Base-by-base conservation (phyloP, 2,888 invertebrate genomes). In the Hesperia comma region DNA sequence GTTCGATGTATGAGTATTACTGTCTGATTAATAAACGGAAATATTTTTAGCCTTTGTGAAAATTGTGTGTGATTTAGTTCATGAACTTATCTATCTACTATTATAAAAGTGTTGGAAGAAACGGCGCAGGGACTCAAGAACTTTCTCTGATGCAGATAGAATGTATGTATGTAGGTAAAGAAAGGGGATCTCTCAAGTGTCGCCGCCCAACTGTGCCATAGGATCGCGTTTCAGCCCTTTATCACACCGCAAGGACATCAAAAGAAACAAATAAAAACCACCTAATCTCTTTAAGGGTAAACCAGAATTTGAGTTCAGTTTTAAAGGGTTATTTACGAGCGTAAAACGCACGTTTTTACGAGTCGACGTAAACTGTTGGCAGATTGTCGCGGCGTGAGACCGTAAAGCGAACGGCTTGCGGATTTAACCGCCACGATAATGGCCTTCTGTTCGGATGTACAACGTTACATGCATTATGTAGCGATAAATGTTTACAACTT, bases 281-380 rank as follows among this genome's bases (percentile, higher is more conserved):
- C n/a, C 32, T 32, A 26, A 26, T 53, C 53, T 32, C 21, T 53
- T 53, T 32, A 43, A 54, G 41, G 14, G 41, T 32, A 14, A 62
- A 62, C 32, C 63, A 37, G 55, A 55, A 46, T 63, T 62, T 33
- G 43, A 40, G 32, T 53, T 53, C 14, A 55, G 32, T 55, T 63
- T 63, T 55, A 63, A 63, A 63, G 63, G 55, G 63, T 63, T 63
- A 37, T 33, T 61, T 33, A 63, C 41, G 41, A 43, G 62, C 53
- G 32, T 26, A 53, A 46, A 63, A 62, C 41, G 33, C 55, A 55
- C 41, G 32, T 55, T 63, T 63, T 63, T 63, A 63, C 55, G 63
- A 63, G 55, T 46, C 61, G 41, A 10, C 61, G 62, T 62, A 62
- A 61, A 62, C 62, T 21, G 54, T 14, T 15, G 17, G n/a, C 43